Percentiles rank a stretch among this genome's conserved stretches.
These are phyloP conservation scores for Alectura lathami DNA, from an alignment of 2,113 vertebrate genomes.

Conservation along the genomic window DNA sequence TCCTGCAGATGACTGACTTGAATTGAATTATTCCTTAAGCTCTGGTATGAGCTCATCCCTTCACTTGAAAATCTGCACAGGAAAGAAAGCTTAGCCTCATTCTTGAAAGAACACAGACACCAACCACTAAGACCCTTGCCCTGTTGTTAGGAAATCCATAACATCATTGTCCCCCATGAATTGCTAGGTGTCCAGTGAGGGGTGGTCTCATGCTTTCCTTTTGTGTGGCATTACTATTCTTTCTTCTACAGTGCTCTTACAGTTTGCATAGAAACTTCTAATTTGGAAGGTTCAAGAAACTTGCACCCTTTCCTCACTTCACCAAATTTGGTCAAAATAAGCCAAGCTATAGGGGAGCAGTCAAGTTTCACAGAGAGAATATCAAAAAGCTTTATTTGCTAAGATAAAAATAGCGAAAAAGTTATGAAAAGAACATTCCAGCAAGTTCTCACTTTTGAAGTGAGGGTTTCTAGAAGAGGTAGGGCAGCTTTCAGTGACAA, in stretches of 20 bases:
- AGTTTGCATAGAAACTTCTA: neutral
- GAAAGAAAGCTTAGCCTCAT: neutral
- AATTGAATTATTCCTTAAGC: constrained; percentile 28
- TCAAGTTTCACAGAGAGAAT: neutral
- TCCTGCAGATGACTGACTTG: constrained; percentile 16
- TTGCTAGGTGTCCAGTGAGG: neutral
- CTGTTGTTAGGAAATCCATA: neutral
- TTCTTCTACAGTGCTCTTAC: neutral
- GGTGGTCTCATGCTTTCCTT: neutral
- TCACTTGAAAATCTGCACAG: neutral
- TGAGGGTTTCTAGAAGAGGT: neutral
- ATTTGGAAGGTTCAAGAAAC: neutral
- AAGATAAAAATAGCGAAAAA: neutral
- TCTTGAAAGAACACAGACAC: neutral
- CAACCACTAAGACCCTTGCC: neutral
- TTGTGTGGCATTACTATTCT: neutral
- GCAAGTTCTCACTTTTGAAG: neutral
- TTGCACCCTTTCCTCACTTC: neutral
- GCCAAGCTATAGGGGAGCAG: neutral
- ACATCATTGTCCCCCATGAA: neutral
- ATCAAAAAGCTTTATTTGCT: neutral
- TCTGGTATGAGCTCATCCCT: constrained; percentile 7
- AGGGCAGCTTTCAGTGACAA: neutral
- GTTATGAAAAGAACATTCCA: neutral
- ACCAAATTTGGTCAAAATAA: neutral